Percentiles rank a stretch among this genome's conserved stretches.
Conservation (phyloP, 2,113 vertebrate genomes). For the Mesoclemmys tuberculata region DNA sequence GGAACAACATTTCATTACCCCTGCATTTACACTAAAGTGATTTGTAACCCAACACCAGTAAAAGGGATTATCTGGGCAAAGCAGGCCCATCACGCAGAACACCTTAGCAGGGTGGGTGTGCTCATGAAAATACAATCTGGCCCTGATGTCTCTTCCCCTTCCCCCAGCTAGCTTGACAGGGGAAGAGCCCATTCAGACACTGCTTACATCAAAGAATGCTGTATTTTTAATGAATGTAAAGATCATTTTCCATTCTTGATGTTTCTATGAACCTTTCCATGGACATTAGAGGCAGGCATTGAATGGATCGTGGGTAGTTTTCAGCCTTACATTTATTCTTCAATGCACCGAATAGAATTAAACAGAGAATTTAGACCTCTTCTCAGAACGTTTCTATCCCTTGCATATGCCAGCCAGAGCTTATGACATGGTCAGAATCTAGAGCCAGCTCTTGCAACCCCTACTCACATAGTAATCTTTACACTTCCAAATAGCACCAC, state of each 20-base stretch:
- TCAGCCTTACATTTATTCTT: rapidly evolving
- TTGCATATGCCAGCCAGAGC: neutral
- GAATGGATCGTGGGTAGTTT: neutral
- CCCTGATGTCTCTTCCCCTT: too few species aligned
- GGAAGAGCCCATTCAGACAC: too few species aligned
- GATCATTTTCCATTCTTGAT: neutral
- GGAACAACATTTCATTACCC: too few species aligned
- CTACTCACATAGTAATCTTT: neutral
- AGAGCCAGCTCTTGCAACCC: neutral
- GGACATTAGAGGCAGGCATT: rapidly evolving
- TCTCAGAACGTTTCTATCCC: neutral
- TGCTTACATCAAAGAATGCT: neutral
- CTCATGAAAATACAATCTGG: too few species aligned
- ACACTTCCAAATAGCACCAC: neutral
- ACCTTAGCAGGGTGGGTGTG: too few species aligned
- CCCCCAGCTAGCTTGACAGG: too few species aligned
- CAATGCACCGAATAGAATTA: rapidly evolving
- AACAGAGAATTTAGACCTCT: neutral
- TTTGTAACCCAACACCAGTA: too few species aligned
- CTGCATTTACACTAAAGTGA: too few species aligned
- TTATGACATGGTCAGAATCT: neutral
- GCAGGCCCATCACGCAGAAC: too few species aligned
- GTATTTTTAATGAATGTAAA: neutral
- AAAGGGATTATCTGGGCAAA: too few species aligned
- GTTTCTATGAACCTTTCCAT: neutral